A percentile compares a stretch with the other conserved stretches of the same genome.
These are phyloP conservation scores for Tipula helvola DNA, from an alignment of 2,888 invertebrate genomes.

Conservation along the genomic window DNA sequence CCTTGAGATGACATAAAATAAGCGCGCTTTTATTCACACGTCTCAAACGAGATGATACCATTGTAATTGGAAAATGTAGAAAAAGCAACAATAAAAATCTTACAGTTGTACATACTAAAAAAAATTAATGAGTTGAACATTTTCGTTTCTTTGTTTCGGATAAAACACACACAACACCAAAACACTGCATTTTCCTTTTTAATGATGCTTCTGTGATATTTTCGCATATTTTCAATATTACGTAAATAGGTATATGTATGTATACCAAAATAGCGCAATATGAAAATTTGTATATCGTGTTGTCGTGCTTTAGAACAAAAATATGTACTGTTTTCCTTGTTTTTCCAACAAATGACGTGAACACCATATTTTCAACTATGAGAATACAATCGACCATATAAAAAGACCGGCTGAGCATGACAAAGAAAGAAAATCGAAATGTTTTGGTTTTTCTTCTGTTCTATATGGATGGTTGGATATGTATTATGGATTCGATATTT, in stretches of 20 bases:
- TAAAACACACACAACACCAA: background rate
- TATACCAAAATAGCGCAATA: conserved; percentile 5
- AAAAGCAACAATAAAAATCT: background rate
- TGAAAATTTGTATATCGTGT: background rate
- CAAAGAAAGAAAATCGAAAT: background rate
- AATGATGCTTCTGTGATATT: background rate
- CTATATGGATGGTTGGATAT: background rate
- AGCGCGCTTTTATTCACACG: background rate
- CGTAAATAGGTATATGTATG: background rate
- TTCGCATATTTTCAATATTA: background rate
- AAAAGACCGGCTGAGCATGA: background rate
- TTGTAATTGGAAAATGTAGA: background rate
- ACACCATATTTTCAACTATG: background rate
- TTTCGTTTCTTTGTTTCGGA: background rate
- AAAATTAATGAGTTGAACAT: background rate
- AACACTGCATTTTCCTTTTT: background rate
- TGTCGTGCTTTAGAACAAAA: background rate
- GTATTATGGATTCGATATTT: background rate
- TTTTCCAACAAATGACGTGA: background rate
- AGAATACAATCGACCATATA: background rate
- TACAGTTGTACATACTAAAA: background rate
- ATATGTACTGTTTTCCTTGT: background rate
- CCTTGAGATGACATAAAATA: background rate
- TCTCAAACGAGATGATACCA: too few relatives aligned
- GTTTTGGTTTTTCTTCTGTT: background rate